phyloP scores from a whole-genome alignment of 2,113 vertebrate genomes.

The Anguilla japonica region DNA sequence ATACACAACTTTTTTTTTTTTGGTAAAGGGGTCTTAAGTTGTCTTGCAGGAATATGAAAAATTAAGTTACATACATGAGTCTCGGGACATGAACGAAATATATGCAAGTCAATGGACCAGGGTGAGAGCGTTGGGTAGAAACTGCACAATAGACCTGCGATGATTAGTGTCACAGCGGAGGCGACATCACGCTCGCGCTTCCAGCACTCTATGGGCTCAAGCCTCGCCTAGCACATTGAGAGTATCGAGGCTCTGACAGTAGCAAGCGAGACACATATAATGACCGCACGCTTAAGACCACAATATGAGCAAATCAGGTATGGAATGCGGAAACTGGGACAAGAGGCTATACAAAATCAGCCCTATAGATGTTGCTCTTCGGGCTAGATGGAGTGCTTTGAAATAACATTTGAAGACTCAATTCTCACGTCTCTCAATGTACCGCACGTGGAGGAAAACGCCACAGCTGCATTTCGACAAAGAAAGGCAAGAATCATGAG shows the following conservation, averaged over 20 bases:
- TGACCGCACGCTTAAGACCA: background rate
- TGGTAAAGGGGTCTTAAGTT: background rate
- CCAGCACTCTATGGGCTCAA: background rate
- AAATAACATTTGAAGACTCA: background rate
- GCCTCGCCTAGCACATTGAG: background rate
- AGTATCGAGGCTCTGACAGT: background rate
- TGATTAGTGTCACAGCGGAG: background rate
- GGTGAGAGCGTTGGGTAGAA: background rate
- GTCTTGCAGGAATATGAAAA: background rate
- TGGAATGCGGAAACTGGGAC: background rate
- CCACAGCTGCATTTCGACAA: background rate
- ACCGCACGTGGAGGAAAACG: background rate
- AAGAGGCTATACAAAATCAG: constrained; percentile 1
- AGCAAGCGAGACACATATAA: background rate
- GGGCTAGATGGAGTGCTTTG: background rate
- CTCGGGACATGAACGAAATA: background rate
- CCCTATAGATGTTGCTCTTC: background rate
- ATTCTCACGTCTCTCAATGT: background rate
- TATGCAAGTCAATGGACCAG: background rate
- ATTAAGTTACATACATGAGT: background rate
- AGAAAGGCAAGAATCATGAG: background rate
- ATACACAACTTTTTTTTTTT: background rate
- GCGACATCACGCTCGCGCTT: background rate
- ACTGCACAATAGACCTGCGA: background rate
- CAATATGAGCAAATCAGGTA: constrained; percentile 1